Evolutionary conservation across 2,797 vertebrate genomes (phyloP).

Genomic region (Notolepis coatsorum): DNA sequence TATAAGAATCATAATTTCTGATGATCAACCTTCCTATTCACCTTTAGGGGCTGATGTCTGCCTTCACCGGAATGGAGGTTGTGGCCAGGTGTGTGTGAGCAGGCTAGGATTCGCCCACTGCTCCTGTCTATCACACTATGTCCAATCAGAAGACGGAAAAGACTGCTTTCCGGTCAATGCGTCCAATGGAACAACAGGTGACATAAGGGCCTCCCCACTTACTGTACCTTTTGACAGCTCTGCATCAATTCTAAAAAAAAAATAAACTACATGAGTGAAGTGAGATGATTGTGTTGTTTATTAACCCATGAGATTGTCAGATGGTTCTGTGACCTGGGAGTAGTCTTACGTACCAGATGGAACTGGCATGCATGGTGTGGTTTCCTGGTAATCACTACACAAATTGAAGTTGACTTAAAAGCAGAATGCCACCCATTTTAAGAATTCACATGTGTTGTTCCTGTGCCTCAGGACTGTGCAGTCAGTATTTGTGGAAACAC

Average conservation of each 20-base stretch:
- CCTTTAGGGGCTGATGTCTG: conserved; percentile 82
- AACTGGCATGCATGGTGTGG: no score
- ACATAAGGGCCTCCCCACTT: not conserved
- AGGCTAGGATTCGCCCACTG: conserved; percentile 77
- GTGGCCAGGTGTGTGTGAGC: conserved; percentile 87
- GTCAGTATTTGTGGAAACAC: no score
- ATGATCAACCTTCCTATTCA: not conserved
- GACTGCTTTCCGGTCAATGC: conserved; percentile 61
- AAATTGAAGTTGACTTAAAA: no score
- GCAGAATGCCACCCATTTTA: no score
- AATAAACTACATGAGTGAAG: no score
- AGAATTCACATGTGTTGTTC: no score
- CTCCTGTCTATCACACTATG: conserved; percentile 77
- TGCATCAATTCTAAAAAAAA: not conserved
- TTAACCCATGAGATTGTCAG: no score
- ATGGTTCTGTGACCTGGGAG: no score
- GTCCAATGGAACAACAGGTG: conserved; percentile 73
- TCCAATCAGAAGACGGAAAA: conserved; percentile 73
- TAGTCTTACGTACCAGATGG: no score
- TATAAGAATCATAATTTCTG: not conserved
- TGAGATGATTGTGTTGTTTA: no score
- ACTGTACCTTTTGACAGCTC: not conserved
- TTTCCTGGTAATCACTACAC: no score
- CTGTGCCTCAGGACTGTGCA: no score
- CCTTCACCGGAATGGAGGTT: conserved; percentile 86